Percentiles rank a stretch among this genome's conserved stretches.
phyloP scores from a whole-genome alignment of 2,888 invertebrate species.

The Nasonovia ribisnigri region DNA sequence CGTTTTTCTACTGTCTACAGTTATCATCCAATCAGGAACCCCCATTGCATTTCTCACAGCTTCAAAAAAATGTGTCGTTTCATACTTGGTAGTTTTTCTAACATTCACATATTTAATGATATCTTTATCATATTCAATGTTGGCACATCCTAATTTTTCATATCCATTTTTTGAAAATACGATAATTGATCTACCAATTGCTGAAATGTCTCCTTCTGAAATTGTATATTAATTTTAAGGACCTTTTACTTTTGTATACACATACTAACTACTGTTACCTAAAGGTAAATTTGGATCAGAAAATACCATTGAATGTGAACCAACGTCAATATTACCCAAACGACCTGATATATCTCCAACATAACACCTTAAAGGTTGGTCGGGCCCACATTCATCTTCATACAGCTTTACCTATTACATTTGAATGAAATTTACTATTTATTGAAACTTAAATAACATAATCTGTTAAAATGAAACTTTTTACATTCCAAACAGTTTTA shows the following conservation, averaged over 20 bases:
- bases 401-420: conserved; percentile 82
- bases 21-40: conserved; percentile 90
- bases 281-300: conserved; percentile 90
- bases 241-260: not conserved
- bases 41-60: conserved; percentile 86
- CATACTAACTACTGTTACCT: conserved; percentile 69
- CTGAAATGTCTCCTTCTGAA: conserved; percentile 77
- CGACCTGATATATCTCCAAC: conserved; percentile 91
- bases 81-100: conserved; percentile 88
- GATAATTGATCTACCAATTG: conserved; percentile 87
- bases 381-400: conserved; percentile 86
- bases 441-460: not conserved
- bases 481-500: not conserved
- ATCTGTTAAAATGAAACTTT: not conserved
- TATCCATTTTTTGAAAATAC: conserved; percentile 82
- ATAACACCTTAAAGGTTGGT: conserved; percentile 90
- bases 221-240: conserved; percentile 44
- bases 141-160: conserved; percentile 88
- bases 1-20: conserved; percentile 85
- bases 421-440: conserved; percentile 28
- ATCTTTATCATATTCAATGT: conserved; percentile 90
- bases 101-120: conserved; percentile 91
- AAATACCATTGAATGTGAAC: conserved; percentile 81
- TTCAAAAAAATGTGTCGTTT: conserved; percentile 87
- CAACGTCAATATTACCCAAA: conserved; percentile 86